Percentiles rank a stretch among this genome's conserved stretches.
Conservation (phyloP, 2,113 vertebrate genomes). For the Prochilodus magdalenae region DNA sequence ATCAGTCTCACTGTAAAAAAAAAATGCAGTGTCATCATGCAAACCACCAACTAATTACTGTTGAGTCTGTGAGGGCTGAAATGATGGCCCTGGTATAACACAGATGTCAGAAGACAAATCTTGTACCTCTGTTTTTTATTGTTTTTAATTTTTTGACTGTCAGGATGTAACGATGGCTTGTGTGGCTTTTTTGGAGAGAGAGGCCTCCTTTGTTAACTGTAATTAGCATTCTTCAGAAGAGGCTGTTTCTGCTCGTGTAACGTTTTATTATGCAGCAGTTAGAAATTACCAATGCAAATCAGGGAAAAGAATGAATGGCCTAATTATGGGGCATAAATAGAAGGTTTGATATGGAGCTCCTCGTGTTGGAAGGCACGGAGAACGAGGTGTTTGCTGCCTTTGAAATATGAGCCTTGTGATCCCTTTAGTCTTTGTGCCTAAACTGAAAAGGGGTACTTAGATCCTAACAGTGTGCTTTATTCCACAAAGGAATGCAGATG, state of each 20-base stretch:
- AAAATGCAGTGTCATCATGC: too few species aligned
- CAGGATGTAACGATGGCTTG: background rate
- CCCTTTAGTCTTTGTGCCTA: background rate
- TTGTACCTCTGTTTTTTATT: too few species aligned
- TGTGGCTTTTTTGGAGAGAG: constrained; percentile 3
- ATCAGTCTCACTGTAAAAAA: too few species aligned
- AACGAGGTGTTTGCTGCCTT: background rate
- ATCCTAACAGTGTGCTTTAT: background rate
- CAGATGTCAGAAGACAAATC: too few species aligned
- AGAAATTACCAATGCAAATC: constrained; percentile 67
- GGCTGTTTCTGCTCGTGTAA: constrained; percentile 64
- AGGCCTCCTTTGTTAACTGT: constrained; percentile 56
- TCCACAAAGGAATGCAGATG: background rate
- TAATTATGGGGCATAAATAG: constrained; percentile 63
- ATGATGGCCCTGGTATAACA: too few species aligned
- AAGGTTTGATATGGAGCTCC: constrained; percentile 3
- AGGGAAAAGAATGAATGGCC: constrained; percentile 58
- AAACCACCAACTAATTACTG: too few species aligned
- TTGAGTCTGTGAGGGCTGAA: too few species aligned
- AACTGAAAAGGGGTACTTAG: background rate
- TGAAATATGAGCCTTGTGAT: background rate
- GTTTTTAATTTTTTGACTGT: too few species aligned
- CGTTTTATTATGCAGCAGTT: constrained; percentile 62
- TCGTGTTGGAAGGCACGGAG: background rate
- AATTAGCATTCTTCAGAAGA: constrained; percentile 69